These are phyloP conservation scores for Hirtodrosophila duncani DNA, from an alignment of 2,888 invertebrate species.

Conservation along the genomic window DNA sequence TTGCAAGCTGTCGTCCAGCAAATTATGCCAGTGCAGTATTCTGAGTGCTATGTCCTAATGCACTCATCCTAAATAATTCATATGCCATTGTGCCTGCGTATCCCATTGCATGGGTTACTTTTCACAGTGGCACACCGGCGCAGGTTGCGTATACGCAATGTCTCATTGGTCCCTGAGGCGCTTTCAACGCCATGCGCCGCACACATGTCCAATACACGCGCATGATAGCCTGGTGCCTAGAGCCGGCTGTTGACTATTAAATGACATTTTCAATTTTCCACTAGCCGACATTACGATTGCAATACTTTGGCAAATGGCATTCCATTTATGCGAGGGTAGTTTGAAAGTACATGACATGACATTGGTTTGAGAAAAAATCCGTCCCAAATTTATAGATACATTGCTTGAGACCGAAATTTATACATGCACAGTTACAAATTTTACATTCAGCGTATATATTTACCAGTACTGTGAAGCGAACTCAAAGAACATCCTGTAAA, in stretches of 20 bases:
- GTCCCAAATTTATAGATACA: too few relatives aligned
- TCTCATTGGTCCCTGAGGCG: conserved; percentile 26
- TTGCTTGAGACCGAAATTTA: too few relatives aligned
- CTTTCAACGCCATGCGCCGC: conserved; percentile 28
- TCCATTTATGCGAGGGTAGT: conserved; percentile 10
- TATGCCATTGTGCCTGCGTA: conserved; percentile 31
- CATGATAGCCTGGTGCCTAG: conserved; percentile 19
- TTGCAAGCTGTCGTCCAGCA: conserved; percentile 47
- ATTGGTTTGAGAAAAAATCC: too few relatives aligned
- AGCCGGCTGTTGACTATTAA: conserved; percentile 48
- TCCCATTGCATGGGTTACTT: conserved; percentile 24
- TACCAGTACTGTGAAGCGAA: too few relatives aligned
- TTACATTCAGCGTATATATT: too few relatives aligned
- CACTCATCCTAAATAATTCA: conserved; percentile 62
- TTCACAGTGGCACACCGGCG: conserved; percentile 25
- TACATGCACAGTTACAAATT: conserved; percentile 1
- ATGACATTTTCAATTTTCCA: conserved; percentile 40
- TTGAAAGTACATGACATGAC: not conserved
- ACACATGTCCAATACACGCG: not conserved
- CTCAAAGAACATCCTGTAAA: not conserved
- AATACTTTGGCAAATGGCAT: conserved; percentile 2
- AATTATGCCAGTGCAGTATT: conserved; percentile 54
- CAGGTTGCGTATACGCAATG: conserved; percentile 54
- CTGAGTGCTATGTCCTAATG: conserved; percentile 44
- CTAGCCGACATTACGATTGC: conserved; percentile 25